Percentiles rank a stretch among this genome's conserved stretches.
Evolutionary conservation across 2,113 vertebrate species (phyloP).

Genomic region (Pseudolaguvia tuberculata): DNA sequence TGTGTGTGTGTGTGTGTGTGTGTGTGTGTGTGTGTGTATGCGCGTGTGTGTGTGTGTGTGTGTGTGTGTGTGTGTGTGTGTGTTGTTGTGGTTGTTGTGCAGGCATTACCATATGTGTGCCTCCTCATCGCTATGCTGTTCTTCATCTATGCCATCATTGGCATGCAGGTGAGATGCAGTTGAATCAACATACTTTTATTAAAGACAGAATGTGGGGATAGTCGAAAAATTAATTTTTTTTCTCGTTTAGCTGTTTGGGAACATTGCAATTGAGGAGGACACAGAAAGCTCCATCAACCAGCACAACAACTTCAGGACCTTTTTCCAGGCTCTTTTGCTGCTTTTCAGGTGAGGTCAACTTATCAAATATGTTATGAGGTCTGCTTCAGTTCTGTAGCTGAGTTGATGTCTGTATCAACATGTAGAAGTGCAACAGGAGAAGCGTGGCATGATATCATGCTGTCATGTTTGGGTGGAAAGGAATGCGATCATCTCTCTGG

Average conservation of each 20-base stretch:
- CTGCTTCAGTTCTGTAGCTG: not conserved
- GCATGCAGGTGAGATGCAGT: conserved; percentile 71
- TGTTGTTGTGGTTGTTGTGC: too few relatives aligned
- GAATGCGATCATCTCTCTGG: conserved; percentile 74
- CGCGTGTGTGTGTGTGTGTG: conserved; percentile 9
- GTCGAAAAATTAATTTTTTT: conserved; percentile 22
- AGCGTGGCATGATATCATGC: conserved; percentile 98
- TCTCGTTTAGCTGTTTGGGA: conserved; percentile 93
- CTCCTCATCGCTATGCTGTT: conserved; percentile 79
- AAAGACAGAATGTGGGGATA: not conserved
- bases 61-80: not conserved
- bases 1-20: conserved; percentile 19
- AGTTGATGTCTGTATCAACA: conserved; percentile 28
- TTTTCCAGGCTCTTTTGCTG: conserved; percentile 90
- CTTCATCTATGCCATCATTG: conserved; percentile 79
- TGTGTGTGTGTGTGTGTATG: conserved; percentile 20
- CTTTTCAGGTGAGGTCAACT: conserved; percentile 84
- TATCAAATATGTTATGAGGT: not conserved
- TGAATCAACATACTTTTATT: not conserved
- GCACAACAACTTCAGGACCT: conserved; percentile 98
- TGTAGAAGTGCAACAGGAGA: conserved; percentile 93
- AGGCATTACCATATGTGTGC: conserved; percentile 77
- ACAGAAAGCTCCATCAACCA: conserved; percentile 83
- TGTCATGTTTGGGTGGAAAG: conserved; percentile 84
- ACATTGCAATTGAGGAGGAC: conserved; percentile 85